These are phyloP conservation scores for Dryobotodes eremita DNA, from an alignment of 2,888 invertebrate species.

Conservation along the genomic window DNA sequence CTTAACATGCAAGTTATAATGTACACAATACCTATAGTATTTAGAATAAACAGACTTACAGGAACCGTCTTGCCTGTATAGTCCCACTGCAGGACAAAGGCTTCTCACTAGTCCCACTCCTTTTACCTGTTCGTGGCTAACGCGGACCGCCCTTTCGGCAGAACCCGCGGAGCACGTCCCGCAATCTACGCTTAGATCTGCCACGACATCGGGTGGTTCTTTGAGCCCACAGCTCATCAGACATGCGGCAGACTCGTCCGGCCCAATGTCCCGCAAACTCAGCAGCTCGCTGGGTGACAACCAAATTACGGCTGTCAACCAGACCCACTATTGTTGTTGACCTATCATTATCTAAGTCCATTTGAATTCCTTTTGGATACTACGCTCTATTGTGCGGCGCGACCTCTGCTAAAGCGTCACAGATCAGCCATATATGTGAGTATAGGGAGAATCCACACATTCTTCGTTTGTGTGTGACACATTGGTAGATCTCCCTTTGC, in stretches of 20 bases:
- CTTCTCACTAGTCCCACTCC: not conserved
- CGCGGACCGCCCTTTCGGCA: too few relatives aligned
- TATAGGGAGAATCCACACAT: not conserved
- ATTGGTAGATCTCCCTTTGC: not conserved
- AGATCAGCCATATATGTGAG: not conserved
- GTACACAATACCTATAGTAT: not conserved
- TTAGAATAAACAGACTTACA: not conserved
- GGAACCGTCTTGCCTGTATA: not conserved
- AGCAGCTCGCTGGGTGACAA: not conserved
- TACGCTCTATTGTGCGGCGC: not conserved
- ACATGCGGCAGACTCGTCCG: not conserved
- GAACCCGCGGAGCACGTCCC: not conserved
- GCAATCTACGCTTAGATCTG: not conserved
- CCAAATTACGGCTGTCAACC: too few relatives aligned
- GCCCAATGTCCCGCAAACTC: not conserved
- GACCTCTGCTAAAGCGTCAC: not conserved
- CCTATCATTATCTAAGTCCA: not conserved
- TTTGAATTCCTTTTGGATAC: not conserved
- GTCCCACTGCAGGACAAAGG: not conserved
- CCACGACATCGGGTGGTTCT: not conserved
- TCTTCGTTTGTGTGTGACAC: slow-evolving; percentile 3
- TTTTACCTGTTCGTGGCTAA: not conserved
- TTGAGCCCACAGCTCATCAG: not conserved
- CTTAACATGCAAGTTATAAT: not conserved
- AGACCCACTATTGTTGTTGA: too few relatives aligned